These are phyloP conservation scores for Drosophila paulistorum DNA, from an alignment of 1,140 invertebrate genomes.

Conservation along the genomic window DNA sequence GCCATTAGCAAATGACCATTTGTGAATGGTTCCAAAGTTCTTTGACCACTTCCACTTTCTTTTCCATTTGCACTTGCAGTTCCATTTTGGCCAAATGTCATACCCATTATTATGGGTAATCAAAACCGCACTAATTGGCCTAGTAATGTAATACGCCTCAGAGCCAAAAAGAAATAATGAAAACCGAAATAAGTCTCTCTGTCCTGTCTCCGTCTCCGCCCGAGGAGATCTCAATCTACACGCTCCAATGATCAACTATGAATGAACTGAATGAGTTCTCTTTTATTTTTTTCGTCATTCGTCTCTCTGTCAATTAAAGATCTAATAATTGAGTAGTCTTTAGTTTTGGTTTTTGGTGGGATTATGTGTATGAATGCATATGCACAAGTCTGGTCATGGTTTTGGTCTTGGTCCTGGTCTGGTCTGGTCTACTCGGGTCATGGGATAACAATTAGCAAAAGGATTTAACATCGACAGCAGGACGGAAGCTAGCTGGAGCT, in stretches of 20 bases:
- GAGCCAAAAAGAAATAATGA: slow-evolving; percentile 4
- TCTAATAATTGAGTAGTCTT: slow-evolving; percentile 75
- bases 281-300: slow-evolving; percentile 20
- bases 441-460: slow-evolving; percentile 78
- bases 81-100: slow-evolving; percentile 44
- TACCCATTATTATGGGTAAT: slow-evolving; percentile 45
- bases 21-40: neutral
- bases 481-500: slow-evolving; percentile 62
- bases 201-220: neutral
- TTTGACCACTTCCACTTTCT: slow-evolving; percentile 1
- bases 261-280: slow-evolving; percentile 36
- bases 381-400: slow-evolving; percentile 13
- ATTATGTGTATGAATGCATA: slow-evolving; percentile 37
- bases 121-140: slow-evolving; percentile 72
- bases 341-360: slow-evolving; percentile 10
- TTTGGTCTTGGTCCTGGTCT: neutral
- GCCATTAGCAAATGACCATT: slow-evolving; percentile 1
- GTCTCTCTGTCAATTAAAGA: slow-evolving; percentile 64
- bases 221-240: slow-evolving; percentile 34
- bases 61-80: neutral
- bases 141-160: slow-evolving; percentile 64
- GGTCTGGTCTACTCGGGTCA: slow-evolving; percentile 3
- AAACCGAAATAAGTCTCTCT: neutral
- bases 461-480: slow-evolving; percentile 55
- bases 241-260: slow-evolving; percentile 42